Conservation (phyloP, 2,113 vertebrate species). For the Apteryx mantelli region DNA sequence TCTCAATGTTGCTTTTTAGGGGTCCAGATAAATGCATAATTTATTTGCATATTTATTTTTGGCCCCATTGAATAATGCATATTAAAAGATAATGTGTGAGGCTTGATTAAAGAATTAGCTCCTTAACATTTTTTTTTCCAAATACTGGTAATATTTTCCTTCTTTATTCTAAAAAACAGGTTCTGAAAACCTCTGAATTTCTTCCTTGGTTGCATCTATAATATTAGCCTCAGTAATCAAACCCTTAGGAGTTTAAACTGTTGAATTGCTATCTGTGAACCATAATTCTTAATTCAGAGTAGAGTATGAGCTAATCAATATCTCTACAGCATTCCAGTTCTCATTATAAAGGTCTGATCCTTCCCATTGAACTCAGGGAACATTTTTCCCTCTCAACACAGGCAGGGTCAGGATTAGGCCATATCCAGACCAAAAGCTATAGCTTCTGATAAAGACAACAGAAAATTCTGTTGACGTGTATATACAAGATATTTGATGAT, state of each 20-base stretch:
- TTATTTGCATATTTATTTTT: background rate
- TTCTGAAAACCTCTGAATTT: background rate
- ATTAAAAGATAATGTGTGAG: background rate
- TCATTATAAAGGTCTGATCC: background rate
- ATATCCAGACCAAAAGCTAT: background rate
- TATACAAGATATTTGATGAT: background rate
- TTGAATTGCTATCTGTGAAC: background rate
- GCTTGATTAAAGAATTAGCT: background rate
- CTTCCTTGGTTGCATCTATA: background rate
- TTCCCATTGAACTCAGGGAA: background rate
- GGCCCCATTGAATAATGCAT: background rate
- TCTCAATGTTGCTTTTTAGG: background rate
- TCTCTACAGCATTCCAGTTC: background rate
- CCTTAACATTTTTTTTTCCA: accelerated
- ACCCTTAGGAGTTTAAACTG: conserved; percentile 2
- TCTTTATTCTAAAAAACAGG: background rate
- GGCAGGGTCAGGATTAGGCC: background rate
- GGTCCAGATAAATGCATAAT: background rate
- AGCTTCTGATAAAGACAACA: background rate
- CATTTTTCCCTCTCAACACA: background rate
- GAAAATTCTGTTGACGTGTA: background rate
- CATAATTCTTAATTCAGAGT: background rate
- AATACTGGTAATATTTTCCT: background rate
- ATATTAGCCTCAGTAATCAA: background rate
- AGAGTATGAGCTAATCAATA: background rate